These are phyloP conservation scores for Strigamia crassipes DNA, from an alignment of 2,888 invertebrate species.

Conservation along the genomic window DNA sequence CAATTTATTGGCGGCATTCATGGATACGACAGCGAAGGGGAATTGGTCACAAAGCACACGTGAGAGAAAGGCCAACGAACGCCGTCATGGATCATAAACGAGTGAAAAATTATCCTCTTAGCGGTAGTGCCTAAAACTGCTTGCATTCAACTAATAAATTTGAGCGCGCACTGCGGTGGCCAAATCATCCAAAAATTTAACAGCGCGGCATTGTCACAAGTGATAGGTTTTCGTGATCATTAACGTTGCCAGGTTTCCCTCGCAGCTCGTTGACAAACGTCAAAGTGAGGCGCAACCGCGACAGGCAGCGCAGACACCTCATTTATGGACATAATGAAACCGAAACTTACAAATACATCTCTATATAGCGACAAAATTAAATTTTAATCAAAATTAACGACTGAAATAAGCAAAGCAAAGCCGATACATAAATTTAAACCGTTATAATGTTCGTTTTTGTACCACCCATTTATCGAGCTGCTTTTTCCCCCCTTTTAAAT, in stretches of 20 bases:
- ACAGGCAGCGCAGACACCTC: neutral
- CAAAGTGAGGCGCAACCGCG: neutral
- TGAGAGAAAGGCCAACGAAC: constrained; percentile 25
- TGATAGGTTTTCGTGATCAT: neutral
- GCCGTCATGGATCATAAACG: constrained; percentile 34
- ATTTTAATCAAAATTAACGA: no score
- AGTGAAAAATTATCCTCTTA: constrained; percentile 36
- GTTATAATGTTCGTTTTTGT: no score
- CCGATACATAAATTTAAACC: no score
- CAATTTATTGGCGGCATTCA: constrained; percentile 3
- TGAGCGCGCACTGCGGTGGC: neutral
- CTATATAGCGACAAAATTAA: no score
- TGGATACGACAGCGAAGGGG: constrained; percentile 25
- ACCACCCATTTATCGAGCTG: no score
- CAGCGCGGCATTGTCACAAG: neutral
- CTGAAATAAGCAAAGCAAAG: no score
- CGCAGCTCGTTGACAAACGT: neutral
- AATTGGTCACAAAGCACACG: constrained; percentile 8
- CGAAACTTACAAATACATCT: no score
- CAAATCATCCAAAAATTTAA: neutral
- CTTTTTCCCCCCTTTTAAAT: neutral
- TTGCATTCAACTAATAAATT: constrained; percentile 16
- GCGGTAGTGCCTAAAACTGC: neutral
- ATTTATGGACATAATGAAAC: no score
- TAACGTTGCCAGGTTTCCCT: neutral